phyloP scores from a whole-genome alignment of 2,113 vertebrate genomes.

The Camelus dromedarius region DNA sequence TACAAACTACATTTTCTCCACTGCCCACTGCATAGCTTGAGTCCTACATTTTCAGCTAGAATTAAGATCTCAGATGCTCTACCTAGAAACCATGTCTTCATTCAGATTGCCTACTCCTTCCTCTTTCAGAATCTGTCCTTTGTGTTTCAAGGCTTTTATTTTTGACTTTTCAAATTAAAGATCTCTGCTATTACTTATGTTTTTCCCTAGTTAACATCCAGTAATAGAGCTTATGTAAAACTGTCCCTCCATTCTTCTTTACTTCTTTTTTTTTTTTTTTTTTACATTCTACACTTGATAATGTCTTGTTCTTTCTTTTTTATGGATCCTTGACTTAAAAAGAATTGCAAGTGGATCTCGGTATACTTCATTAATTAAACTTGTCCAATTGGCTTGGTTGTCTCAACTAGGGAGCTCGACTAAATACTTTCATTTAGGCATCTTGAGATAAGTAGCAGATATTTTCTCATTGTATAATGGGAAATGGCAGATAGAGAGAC shows the following conservation, averaged over 20 bases:
- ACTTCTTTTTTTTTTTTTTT: not conserved
- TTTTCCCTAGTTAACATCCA: not conserved
- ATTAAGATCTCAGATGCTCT: not conserved
- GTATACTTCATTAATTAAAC: not conserved
- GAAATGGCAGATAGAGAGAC: not conserved
- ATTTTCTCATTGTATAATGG: not conserved
- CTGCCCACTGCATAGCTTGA: not conserved
- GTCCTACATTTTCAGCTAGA: not conserved
- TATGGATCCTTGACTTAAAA: slow-evolving; percentile 2
- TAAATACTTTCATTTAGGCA: not conserved
- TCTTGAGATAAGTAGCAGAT: not conserved
- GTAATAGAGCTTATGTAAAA: not conserved
- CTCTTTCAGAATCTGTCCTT: not conserved
- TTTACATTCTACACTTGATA: not conserved
- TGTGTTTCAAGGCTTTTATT: not conserved
- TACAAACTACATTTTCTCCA: not conserved
- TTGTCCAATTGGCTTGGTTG: not conserved
- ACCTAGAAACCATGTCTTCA: not conserved
- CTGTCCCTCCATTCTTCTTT: not conserved
- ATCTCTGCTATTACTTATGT: not conserved
- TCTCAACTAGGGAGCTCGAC: not conserved
- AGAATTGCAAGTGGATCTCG: not conserved
- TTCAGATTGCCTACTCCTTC: not conserved
- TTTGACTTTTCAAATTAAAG: not conserved
- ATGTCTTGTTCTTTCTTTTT: not conserved